Conservation (phyloP, 2,113 vertebrate genomes). For the Indicator indicator region DNA sequence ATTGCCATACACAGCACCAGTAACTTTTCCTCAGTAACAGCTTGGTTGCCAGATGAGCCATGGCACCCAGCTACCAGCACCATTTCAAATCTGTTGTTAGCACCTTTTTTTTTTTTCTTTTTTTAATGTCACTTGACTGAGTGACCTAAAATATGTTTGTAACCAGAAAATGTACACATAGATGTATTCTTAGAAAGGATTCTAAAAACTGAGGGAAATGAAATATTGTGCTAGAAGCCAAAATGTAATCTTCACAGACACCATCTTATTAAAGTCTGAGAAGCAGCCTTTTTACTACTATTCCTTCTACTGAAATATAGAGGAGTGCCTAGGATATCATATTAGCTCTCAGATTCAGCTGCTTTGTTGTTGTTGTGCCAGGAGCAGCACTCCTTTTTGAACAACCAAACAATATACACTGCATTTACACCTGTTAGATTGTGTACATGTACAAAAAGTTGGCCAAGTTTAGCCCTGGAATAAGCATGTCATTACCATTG, state of each 20-base stretch:
- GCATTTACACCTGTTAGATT: background rate
- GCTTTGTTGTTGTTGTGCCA: background rate
- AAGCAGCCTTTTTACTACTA: slow-evolving; percentile 8
- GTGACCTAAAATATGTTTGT: background rate
- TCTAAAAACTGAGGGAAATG: slow-evolving; percentile 4
- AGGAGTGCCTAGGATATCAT: background rate
- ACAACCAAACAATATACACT: background rate
- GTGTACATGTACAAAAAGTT: background rate
- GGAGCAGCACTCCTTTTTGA: background rate
- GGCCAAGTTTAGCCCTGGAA: background rate
- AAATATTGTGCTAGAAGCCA: slow-evolving; percentile 43
- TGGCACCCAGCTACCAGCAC: background rate
- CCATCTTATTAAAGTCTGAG: slow-evolving; percentile 50
- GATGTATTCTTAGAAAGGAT: slow-evolving; percentile 1
- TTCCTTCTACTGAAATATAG: slow-evolving; percentile 2
- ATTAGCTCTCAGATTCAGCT: background rate
- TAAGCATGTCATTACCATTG: background rate
- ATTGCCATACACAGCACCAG: background rate
- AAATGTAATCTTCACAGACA: slow-evolving; percentile 56
- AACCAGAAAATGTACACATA: background rate
- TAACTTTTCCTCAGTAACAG: background rate
- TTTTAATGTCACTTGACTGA: background rate
- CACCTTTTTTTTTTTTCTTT: background rate
- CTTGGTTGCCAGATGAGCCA: slow-evolving; percentile 17
- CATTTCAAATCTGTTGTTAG: background rate